These are phyloP conservation scores for Dasysyrphus tricinctus DNA, from an alignment of 2,888 invertebrate genomes.

Conservation along the genomic window DNA sequence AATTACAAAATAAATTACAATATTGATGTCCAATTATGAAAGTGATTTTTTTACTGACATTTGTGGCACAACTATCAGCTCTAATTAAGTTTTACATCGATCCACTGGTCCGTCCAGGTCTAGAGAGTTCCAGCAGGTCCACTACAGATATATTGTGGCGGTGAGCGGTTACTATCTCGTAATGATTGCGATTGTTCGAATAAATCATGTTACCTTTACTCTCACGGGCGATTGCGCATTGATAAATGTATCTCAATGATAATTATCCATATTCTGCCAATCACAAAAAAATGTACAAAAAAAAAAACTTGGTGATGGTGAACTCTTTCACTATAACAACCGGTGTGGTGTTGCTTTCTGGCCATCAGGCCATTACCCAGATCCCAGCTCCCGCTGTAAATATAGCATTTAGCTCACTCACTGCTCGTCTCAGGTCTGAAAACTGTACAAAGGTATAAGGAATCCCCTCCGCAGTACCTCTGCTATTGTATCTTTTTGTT, in stretches of 20 bases:
- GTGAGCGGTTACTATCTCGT: constrained; percentile 37
- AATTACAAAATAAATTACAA: constrained; percentile 70
- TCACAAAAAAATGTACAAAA: constrained; percentile 21
- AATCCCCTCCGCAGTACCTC: constrained; percentile 7
- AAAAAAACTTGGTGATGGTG: constrained; percentile 16
- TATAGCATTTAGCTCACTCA: constrained; percentile 4
- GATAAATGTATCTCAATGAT: constrained; percentile 74
- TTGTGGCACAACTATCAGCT: constrained; percentile 59
- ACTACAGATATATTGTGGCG: neutral
- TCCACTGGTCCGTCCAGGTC: neutral
- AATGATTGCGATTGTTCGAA: constrained; percentile 52
- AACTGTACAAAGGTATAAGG: constrained; percentile 42
- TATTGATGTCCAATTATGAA: constrained; percentile 71
- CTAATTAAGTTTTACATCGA: constrained; percentile 70
- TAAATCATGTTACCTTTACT: constrained; percentile 64
- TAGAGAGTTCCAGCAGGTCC: constrained; percentile 4
- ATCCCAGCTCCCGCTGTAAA: neutral
- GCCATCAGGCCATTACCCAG: constrained; percentile 26
- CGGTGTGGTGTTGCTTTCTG: neutral
- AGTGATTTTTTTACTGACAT: constrained; percentile 69
- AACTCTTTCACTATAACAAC: constrained; percentile 50
- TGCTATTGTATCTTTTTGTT: constrained; percentile 32
- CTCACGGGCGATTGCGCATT: constrained; percentile 62
- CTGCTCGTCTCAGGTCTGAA: neutral
- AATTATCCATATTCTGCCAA: constrained; percentile 69